phyloP scores from a whole-genome alignment of 2,888 invertebrate genomes.

The Morinoia aosen region DNA sequence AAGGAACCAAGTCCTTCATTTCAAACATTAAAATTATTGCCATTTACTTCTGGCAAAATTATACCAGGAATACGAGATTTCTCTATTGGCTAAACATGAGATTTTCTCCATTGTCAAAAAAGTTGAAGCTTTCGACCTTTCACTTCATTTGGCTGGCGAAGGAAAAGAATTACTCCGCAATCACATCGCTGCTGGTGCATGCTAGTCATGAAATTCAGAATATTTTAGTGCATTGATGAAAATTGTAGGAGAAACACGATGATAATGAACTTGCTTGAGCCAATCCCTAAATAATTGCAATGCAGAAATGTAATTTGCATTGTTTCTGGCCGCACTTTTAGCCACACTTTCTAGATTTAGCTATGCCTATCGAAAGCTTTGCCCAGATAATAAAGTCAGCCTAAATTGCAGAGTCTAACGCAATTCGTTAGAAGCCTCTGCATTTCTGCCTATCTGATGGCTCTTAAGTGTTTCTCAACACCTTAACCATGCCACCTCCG shows the following conservation, averaged over 20 bases:
- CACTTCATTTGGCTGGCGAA: no score
- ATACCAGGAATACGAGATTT: no score
- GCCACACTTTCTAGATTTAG: neutral
- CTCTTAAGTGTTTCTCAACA: conserved; percentile 6
- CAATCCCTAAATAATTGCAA: neutral
- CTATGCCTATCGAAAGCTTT: neutral
- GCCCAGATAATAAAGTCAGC: neutral
- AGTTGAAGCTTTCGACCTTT: no score
- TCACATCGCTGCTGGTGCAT: no score
- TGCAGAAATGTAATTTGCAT: neutral
- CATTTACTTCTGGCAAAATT: no score
- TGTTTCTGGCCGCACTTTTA: neutral
- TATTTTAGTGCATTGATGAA: no score
- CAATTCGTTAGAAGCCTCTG: conserved; percentile 2
- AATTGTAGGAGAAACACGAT: neutral
- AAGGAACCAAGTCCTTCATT: no score
- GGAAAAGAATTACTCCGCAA: no score
- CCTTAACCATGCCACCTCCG: neutral
- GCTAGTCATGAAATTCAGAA: no score
- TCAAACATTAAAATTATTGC: no score
- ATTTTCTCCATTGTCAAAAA: no score
- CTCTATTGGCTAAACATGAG: no score
- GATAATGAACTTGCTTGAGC: neutral
- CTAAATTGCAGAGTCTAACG: neutral
- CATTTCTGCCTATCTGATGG: conserved; percentile 7